Evolutionary conservation across 2,888 invertebrate genomes (phyloP), one percentile per base, ranked within the genome.

Genomic region (Lacanobia oleracea): DNA sequence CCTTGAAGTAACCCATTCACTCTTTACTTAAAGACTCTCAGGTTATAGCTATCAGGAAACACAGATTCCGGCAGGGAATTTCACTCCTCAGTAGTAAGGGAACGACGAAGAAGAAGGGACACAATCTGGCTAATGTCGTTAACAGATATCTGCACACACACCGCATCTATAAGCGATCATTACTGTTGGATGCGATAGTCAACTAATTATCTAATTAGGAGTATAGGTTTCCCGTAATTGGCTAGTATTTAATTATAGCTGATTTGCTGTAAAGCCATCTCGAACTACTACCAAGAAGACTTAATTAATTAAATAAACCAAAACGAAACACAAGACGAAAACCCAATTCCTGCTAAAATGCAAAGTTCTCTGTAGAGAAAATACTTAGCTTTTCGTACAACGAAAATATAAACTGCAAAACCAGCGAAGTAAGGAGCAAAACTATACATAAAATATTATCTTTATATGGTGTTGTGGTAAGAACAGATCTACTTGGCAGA

Each of bases 401-500:
- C 43, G 43, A 43, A 48, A 64, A 69, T 57, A 65, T 53, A 53
- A 53, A 63, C 18, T 72, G 14, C 10, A 23, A 67, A 64, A 60
- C 48, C 1, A 8, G 27, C 1, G 21, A 65, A 62, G 3, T 27
- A 43, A 10, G 18, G n/a, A 45, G 27, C 23, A 53, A 62, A 53
- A 59, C 23, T 51, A 23, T 63, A 76, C 63, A 79, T 78, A 67
- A 72, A 65, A 65, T 21, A 54, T 56, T 59, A 67, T 72, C 10
- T 66, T 67, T 70, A 67, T 82, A 61, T 65, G 33, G 62, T 75
- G 66, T 71, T 66, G 65, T 54, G 74, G 76, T 72, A 80, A 75
- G 65, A 76, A 78, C 78, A 84, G 84, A 88, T 87, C 83, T 82
- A 79, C 84, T 87, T 87, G 84, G 79, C 75, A 85, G 85, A 88